Evolutionary conservation across 1,140 invertebrate genomes (phyloP).

Genomic region (Drosophila chauvacae): DNA sequence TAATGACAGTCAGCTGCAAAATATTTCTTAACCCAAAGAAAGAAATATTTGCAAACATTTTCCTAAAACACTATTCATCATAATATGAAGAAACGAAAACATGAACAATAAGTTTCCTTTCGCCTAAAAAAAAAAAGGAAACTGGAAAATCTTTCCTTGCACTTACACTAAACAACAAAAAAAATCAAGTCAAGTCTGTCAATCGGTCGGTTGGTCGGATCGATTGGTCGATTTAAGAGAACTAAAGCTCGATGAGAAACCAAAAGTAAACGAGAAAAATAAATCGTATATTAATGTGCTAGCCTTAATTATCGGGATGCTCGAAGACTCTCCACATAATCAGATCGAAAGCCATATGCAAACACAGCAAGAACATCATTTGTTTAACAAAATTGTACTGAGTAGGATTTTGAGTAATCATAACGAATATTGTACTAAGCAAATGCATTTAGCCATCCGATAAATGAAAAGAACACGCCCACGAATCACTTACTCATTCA

Average conservation of each 20-base stretch:
- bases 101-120: slow-evolving; percentile 3
- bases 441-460: slow-evolving; percentile 62
- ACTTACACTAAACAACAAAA: slow-evolving; percentile 28
- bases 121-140: neutral
- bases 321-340: slow-evolving; percentile 20
- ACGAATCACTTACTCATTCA: slow-evolving; percentile 18
- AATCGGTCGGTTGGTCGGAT: slow-evolving; percentile 23
- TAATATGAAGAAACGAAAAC: neutral
- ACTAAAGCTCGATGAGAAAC: slow-evolving; percentile 62
- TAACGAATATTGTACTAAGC: slow-evolving; percentile 62
- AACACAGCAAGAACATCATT: slow-evolving; percentile 29
- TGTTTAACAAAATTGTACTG: slow-evolving; percentile 71
- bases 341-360: slow-evolving; percentile 8
- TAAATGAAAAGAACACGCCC: slow-evolving; percentile 5
- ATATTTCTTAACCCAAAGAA: neutral
- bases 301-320: slow-evolving; percentile 54
- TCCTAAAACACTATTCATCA: slow-evolving; percentile 2
- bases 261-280: slow-evolving; percentile 34
- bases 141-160: slow-evolving; percentile 57
- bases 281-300: slow-evolving; percentile 36
- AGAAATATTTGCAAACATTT: slow-evolving; percentile 2
- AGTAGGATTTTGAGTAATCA: slow-evolving; percentile 60
- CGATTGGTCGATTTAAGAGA: slow-evolving; percentile 49
- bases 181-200: slow-evolving; percentile 4
- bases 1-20: neutral